Evolutionary conservation across 37 sponge, comb jelly and placozoan species (phyloP).

Genomic region (Hexactinellida sp.): DNA sequence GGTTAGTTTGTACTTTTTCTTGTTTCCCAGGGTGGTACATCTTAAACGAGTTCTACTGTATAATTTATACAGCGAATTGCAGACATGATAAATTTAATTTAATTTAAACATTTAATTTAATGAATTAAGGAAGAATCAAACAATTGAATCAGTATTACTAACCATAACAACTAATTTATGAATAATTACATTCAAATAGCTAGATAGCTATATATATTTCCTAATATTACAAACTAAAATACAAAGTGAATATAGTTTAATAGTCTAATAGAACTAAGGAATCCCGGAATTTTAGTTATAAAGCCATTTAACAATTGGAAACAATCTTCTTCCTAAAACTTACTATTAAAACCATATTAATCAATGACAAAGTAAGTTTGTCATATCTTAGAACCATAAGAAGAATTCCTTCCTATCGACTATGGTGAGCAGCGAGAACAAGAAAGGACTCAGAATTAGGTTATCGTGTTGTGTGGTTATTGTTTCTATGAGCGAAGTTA

Average conservation of each 20-base stretch:
- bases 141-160: no score
- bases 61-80: no score
- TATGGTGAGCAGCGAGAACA: constrained; percentile 29
- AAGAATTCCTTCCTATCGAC: constrained; percentile 8
- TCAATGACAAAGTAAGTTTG: background rate
- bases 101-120: no score
- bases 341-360: background rate
- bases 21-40: no score
- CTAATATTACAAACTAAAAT: background rate
- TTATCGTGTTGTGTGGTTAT: constrained; percentile 74
- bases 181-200: no score
- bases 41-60: no score
- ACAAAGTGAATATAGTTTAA: background rate
- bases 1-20: no score
- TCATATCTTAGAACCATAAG: background rate
- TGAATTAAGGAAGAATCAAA: no score
- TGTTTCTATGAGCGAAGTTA: constrained; percentile 52
- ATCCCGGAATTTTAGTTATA: background rate
- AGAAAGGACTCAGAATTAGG: constrained; percentile 39
- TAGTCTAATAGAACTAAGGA: background rate
- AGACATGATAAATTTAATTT: no score
- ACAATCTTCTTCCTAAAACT: background rate
- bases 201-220: no score
- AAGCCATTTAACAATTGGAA: background rate
- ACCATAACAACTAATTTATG: no score